phyloP scores from a whole-genome alignment of 2,113 vertebrate species.

The Alouatta palliata region DNA sequence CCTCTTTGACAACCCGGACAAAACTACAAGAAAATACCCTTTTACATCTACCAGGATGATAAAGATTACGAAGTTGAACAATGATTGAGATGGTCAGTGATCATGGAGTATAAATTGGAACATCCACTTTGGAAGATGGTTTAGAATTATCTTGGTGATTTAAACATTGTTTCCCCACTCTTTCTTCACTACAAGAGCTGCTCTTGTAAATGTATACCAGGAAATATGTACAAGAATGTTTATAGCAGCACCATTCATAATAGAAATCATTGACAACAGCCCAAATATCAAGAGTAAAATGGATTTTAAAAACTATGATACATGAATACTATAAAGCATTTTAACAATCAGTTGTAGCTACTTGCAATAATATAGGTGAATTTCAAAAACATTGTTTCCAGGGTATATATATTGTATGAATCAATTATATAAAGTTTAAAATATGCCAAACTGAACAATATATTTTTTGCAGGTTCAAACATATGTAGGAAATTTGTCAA shows the following conservation, averaged over 20 bases:
- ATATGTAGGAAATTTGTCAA: background rate
- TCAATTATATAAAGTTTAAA: background rate
- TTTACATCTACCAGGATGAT: background rate
- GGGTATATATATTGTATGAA: background rate
- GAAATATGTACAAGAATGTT: background rate
- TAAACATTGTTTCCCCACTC: background rate
- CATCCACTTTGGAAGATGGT: background rate
- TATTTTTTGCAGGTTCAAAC: background rate
- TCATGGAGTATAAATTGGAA: background rate
- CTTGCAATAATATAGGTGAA: background rate
- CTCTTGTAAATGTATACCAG: background rate
- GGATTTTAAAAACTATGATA: background rate
- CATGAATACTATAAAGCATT: background rate
- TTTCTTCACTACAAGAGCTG: background rate
- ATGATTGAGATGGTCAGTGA: background rate
- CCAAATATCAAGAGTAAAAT: background rate
- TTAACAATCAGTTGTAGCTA: background rate
- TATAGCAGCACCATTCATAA: background rate
- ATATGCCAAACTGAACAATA: background rate
- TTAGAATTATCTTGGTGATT: background rate
- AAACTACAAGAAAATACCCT: background rate
- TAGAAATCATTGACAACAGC: background rate
- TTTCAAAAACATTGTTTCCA: background rate
- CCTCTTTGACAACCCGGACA: background rate
- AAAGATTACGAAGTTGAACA: background rate